Evolutionary conservation across 2,888 invertebrate species (phyloP), one percentile per base, ranked within the genome.

Genomic region (Drosophila stalkeri): DNA sequence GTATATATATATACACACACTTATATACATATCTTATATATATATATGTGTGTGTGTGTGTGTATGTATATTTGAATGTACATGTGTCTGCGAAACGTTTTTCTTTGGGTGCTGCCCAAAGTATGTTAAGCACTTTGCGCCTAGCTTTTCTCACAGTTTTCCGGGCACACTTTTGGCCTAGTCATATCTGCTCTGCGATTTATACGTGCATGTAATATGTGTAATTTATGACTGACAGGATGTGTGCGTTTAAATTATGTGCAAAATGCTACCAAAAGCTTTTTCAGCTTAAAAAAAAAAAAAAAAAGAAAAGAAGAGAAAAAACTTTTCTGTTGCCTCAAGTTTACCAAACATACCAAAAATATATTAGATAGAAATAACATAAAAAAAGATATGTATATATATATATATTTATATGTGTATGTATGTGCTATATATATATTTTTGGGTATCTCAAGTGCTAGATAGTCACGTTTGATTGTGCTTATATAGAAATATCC

Each of bases 121-220:
- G 84, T 88, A 84, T 88, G 86, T 86, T 88, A 86, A 88, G 86
- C 86, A 84, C 89, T 88, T 86, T 81, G 82, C 77, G 75, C 72
- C 70, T 78, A 86, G 84, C 55, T 75, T 88, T 81, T 56, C 69
- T 55, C 57, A 16, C 47, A 55, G 67, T 49, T 47, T 27, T 49
- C 49, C 41, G 67, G 65, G 72, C 86, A 65, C 77, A 79, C 75
- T 85, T 72, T 76, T 71, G 64, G 69, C 74, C 67, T 72, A 60
- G 57, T 62, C 64, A 75, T 80, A 75, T 84, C 83, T 76, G 81
- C 79, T 67, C 81, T 75, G 75, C 81, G 86, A 86, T 80, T 89
- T 88, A 88, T 86, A 88, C 86, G 86, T 86, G 86, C 86, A 86
- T 88, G 86, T 88, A 89, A 86, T 89, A 86, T 86, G 79, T 82